Evolutionary conservation across 2,113 vertebrate species (phyloP).

Genomic region (Sus scrofa): DNA sequence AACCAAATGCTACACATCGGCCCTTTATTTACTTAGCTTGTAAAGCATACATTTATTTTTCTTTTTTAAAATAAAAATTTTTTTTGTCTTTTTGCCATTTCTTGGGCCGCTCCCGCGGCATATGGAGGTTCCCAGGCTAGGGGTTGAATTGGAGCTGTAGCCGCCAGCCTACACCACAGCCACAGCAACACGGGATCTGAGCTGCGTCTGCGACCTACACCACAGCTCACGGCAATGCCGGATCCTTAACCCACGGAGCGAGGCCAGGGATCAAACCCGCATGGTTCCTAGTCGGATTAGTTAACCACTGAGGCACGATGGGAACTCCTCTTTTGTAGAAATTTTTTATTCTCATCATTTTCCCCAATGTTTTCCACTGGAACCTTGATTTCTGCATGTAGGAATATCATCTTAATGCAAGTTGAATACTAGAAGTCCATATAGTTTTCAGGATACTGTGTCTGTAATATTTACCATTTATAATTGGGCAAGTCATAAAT

Average conservation of each 20-base stretch:
- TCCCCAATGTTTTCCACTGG: not conserved
- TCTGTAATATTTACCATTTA: not conserved
- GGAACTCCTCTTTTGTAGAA: not conserved
- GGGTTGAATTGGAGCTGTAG: too few species aligned
- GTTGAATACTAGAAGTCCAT: not conserved
- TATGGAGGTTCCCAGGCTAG: too few species aligned
- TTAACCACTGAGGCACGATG: too few species aligned
- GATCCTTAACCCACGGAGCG: too few species aligned
- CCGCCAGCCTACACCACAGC: too few species aligned
- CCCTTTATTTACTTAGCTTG: not conserved
- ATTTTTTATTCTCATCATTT: not conserved
- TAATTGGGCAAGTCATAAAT: not conserved
- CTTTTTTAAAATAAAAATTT: not conserved
- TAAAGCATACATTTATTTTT: not conserved
- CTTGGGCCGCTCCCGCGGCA: too few species aligned
- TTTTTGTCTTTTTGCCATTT: too few species aligned
- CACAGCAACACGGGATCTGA: too few species aligned
- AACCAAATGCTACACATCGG: not conserved
- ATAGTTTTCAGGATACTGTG: not conserved
- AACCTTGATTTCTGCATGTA: not conserved
- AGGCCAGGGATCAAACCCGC: too few species aligned
- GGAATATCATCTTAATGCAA: not conserved
- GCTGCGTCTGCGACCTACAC: too few species aligned
- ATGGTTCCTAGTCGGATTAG: too few species aligned
- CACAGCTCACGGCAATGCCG: too few species aligned